Conservation (phyloP, 2,113 vertebrate species). For the Mugil cephalus region DNA sequence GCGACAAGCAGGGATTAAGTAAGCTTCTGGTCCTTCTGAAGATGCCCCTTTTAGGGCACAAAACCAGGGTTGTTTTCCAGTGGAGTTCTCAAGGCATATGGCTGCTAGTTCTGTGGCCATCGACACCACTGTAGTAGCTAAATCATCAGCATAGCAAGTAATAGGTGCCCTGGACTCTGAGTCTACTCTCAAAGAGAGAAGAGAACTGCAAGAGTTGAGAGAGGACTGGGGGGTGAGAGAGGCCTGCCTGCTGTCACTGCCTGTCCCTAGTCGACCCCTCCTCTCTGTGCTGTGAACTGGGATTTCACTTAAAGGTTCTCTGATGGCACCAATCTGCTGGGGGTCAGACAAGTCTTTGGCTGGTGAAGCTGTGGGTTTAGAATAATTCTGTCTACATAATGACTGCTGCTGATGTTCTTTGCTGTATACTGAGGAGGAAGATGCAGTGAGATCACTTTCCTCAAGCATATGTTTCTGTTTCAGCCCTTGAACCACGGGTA, state of each 20-base stretch:
- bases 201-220: slow-evolving; percentile 75
- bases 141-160: slow-evolving; percentile 94
- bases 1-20: slow-evolving; percentile 87
- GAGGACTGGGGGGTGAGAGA: slow-evolving; percentile 82
- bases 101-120: slow-evolving; percentile 99
- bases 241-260: slow-evolving; percentile 80
- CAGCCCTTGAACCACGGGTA: slow-evolving; percentile 37
- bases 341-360: slow-evolving; percentile 69
- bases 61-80: slow-evolving; percentile 97
- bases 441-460: slow-evolving; percentile 55
- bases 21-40: slow-evolving; percentile 75
- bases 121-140: slow-evolving; percentile 95
- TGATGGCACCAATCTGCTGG: slow-evolving; percentile 53
- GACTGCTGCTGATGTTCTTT: slow-evolving; percentile 72
- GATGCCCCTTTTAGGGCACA: slow-evolving; percentile 90
- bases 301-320: slow-evolving; percentile 74
- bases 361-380: slow-evolving; percentile 41
- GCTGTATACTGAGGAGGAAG: slow-evolving; percentile 16
- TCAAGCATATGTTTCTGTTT: slow-evolving; percentile 64
- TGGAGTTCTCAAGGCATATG: slow-evolving; percentile 96
- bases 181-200: slow-evolving; percentile 80
- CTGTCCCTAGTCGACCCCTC: slow-evolving; percentile 66
- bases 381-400: slow-evolving; percentile 61
- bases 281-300: slow-evolving; percentile 50
- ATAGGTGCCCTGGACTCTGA: slow-evolving; percentile 86